Base-by-base conservation (phyloP, 2,888 invertebrate species). In the Drosophila koepferae region DNA sequence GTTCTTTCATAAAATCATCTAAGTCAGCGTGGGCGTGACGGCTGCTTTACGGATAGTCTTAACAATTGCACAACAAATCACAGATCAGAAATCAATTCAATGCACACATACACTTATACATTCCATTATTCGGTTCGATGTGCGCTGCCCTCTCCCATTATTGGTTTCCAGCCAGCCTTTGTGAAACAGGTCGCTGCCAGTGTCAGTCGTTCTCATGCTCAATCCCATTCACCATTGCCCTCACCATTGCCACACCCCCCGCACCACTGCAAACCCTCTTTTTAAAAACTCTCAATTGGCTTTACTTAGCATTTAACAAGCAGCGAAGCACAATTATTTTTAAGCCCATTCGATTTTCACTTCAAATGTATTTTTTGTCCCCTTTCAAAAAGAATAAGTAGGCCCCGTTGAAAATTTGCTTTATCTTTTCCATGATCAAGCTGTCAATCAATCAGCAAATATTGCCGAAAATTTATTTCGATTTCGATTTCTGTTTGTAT, bases 1-100 rank as follows among this genome's bases (percentile, higher is more conserved):
- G 53, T 86, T 83, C 63, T 77, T 83, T 43, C 79, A 86, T 51
- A 81, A 86, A 66, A 84, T 86, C 80, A 73, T 84, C 59, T 84
- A 71, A 61, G 65, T 56, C 5, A 31, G 14, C 43, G 49, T 63
- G 43, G 38, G 31, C 40, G 20, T 61, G 49, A 23, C 38, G 43
- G 59, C 40, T 55, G 73, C 58, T 48, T 62, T 44, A 64, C 51
- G 59, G 53, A 71, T 71, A 16, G 31, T 6, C 44, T 41, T 58
- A 74, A 16, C 44, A 20, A 49, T 61, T 48, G 56, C 60, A 73
- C 54, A 41, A 48, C 48, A 54, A 58, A 63, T 44, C 63, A 62
- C 49, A 44, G 49, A 40, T 38, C 38, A 40, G 16, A 40, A 46
- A 61, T 61, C 60, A 56, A 31, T 46, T 6, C 18, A n/a, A 38